Evolutionary conservation across 2,113 vertebrate genomes (phyloP).

Genomic region (Malurus melanocephalus): DNA sequence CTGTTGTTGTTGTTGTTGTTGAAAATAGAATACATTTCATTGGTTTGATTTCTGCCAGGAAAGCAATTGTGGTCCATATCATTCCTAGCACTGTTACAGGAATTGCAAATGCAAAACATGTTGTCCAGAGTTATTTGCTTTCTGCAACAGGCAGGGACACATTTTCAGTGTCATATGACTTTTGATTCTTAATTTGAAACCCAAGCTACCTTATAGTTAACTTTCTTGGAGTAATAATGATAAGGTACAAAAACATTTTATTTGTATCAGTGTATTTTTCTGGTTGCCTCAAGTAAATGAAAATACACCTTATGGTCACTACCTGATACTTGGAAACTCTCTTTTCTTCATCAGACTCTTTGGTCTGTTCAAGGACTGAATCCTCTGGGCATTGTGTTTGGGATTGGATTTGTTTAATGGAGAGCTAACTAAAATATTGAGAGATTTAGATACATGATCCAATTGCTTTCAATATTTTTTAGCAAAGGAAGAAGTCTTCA

Average conservation of each 20-base stretch:
- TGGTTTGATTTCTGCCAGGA: not conserved
- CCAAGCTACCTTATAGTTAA: slow-evolving; percentile 22
- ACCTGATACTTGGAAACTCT: not conserved
- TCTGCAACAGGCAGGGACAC: slow-evolving; percentile 22
- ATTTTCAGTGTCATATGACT: slow-evolving; percentile 42
- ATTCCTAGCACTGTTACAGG: not conserved
- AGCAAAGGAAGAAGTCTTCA: not conserved
- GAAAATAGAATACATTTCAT: not conserved
- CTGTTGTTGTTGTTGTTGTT: not conserved
- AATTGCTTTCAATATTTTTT: not conserved
- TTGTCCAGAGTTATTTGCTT: slow-evolving; percentile 9
- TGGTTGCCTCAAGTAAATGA: slow-evolving; percentile 31
- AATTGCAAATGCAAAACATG: slow-evolving; percentile 16
- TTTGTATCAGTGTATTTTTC: slow-evolving; percentile 22
- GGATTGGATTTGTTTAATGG: not conserved
- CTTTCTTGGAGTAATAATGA: slow-evolving; percentile 15
- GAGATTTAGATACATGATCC: not conserved
- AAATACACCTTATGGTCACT: not conserved
- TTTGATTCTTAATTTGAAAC: slow-evolving; percentile 49
- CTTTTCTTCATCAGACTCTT: not conserved
- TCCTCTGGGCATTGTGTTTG: not conserved
- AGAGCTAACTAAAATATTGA: not conserved
- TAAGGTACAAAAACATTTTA: not conserved
- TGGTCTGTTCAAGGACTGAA: not conserved
- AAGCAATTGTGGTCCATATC: not conserved